Base-by-base conservation (phyloP, 2,888 invertebrate species). In the Operophtera brumata region DNA sequence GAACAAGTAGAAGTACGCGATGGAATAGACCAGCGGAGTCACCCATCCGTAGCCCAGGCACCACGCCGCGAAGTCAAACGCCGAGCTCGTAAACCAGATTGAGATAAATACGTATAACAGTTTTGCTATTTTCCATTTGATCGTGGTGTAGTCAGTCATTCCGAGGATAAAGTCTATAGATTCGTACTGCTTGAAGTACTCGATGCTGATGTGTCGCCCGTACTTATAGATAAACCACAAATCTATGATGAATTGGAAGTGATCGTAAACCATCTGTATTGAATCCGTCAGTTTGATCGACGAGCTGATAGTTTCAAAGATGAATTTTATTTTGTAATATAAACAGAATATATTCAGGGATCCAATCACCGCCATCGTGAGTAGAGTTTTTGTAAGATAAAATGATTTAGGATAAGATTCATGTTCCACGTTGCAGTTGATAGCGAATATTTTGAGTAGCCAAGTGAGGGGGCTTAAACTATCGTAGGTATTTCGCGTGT, bases 281-380 rank as follows among this genome's bases (percentile, higher is more conserved):
- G 60, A 59, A 53, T 86, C 86, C 13, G 81, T 82, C 26, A 82
- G 52, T 65, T 65, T 77, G 14, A 87, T 73, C 6, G 85, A 84
- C 3, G 62, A 30, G 10, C 67, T 69, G 9, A 82, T 12, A 6
- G 40, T 13, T 1, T 42, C 25, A 51, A 76, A 80, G 10, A 77
- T 26, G 56, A 75, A 52, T 1, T 13, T 45, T 36, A 77, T 57
- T 74, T 84, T 86, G 53, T 69, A 80, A 59, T 72, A 74, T 11
- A 86, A 60, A 34, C 75, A 66, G 14, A 44, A 71, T 10, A 67
- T 58, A 54, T 70, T 68, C 4, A 82, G 10, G 35, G 56, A 49
- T 46, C 74, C 77, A 1, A 82, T 57, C 11, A 73, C 7, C 6
- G n/a, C 32, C 6, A 58, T 43, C n/a, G 43, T 37, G 3, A 58